phyloP scores from a whole-genome alignment of 2,113 vertebrate genomes.

The Phalacrocorax carbo region DNA sequence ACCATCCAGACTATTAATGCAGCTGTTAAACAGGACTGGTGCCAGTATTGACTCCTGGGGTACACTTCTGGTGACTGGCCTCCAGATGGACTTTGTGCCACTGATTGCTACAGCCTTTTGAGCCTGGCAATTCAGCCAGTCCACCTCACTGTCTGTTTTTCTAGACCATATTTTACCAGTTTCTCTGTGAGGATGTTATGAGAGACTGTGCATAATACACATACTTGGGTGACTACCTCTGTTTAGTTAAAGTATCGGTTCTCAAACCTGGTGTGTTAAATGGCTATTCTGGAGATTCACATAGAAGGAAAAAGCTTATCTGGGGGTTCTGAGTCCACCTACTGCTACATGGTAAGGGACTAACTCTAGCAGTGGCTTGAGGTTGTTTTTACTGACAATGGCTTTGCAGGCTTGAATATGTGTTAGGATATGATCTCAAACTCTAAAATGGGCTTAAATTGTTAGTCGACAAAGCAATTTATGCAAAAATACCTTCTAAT shows the following conservation, averaged over 20 bases:
- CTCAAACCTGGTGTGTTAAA: not conserved
- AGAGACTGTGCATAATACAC: not conserved
- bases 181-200: not conserved
- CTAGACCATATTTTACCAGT: not conserved
- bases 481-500: constrained; percentile 25
- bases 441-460: constrained; percentile 8
- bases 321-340: not conserved
- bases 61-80: not conserved
- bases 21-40: not conserved
- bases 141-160: not conserved
- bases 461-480: constrained; percentile 22
- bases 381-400: not conserved
- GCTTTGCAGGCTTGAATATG: not conserved
- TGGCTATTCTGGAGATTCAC: not conserved
- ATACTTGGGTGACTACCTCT: not conserved
- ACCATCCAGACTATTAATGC: no score
- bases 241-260: not conserved
- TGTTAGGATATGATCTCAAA: constrained; percentile 1
- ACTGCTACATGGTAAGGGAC: not conserved
- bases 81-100: not conserved
- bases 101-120: not conserved
- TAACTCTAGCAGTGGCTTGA: not conserved
- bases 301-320: not conserved
- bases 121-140: not conserved
- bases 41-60: not conserved